Evolutionary conservation across 2,113 vertebrate genomes (phyloP), one percentile per base, ranked within the genome.

Genomic region (Cryptotis parvus): DNA sequence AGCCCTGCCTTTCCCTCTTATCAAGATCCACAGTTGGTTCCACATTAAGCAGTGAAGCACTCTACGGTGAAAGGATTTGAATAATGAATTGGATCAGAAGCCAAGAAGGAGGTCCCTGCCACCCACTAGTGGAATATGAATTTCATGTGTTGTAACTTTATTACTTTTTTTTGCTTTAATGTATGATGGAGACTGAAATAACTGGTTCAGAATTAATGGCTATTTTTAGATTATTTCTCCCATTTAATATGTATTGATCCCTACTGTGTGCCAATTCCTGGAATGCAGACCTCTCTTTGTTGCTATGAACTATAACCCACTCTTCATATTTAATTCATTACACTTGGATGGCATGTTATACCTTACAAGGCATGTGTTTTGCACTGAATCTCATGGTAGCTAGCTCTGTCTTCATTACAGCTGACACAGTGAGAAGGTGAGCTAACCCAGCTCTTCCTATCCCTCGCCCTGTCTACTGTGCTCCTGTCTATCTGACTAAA

Each of bases 11-110:
- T 92, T 90, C 63, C 80, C 63, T 88, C 94, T 95, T 96, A 95
- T 96, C 94, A 93, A 90, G 95, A 94, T 80, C 94, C 83, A 39
- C 91, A 78, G 91, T 92, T 72, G 83, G 88, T 84, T 90, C 93
- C 85, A 45, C 92, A 37, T 75, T 66, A 87, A 81, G 73, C 84
- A 8, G 10, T 22, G 35, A 41, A 75, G n/a, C 61, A 18, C 78
- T 89, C 39, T 10, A 0, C 37, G 52, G 78, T 72, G 89, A 93
- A 94, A 80, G 92, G 92, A 87, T 91, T 82, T 94, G 68, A 94
- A 92, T 97, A 94, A 95, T 87, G 65, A 97, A 84, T 84, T 72
- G 89, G 79, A 87, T 90, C 73, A 52, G 76, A 95, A 93, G 90
- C 91, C 79, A 90, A 74, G 84, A 33, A 90, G 93, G 91, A 88